phyloP scores from a whole-genome alignment of 2,113 vertebrate species.

The Ochotona curzoniae region DNA sequence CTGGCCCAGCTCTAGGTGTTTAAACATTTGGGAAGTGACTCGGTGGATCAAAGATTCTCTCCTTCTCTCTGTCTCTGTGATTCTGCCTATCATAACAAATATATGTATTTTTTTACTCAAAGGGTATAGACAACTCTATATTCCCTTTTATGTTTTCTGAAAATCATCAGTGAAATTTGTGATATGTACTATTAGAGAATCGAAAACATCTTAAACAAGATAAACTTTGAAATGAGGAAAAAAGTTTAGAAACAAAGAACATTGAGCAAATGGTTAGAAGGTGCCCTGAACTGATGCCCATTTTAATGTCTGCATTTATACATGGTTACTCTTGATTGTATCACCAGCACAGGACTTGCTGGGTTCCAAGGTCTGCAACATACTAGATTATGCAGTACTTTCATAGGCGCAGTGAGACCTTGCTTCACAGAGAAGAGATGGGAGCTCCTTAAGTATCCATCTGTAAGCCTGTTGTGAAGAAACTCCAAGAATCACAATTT shows the following conservation, averaged over 20 bases:
- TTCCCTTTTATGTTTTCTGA: conserved; percentile 23
- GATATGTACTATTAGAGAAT: conserved; percentile 1
- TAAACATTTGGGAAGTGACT: no score
- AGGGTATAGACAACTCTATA: not conserved
- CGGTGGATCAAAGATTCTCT: no score
- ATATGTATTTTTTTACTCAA: not conserved
- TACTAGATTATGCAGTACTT: not conserved
- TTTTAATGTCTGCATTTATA: not conserved
- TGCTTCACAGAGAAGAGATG: conserved; percentile 4
- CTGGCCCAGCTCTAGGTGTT: no score
- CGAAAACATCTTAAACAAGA: conserved; percentile 12
- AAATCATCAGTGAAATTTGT: conserved; percentile 38
- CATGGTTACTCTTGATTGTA: not conserved
- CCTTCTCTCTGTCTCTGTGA: no score
- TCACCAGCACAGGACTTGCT: not conserved
- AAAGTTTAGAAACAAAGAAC: conserved; percentile 38
- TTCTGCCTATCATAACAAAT: no score
- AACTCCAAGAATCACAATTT: conserved; percentile 28
- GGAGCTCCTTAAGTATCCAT: not conserved
- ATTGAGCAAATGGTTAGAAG: not conserved
- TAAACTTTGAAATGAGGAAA: conserved; percentile 38
- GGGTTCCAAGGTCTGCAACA: not conserved
- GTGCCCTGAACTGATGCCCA: conserved; percentile 6
- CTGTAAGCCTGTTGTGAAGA: conserved; percentile 14
- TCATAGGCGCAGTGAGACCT: not conserved